phyloP scores from a whole-genome alignment of 2,888 invertebrate genomes.

The Serripes groenlandicus region DNA sequence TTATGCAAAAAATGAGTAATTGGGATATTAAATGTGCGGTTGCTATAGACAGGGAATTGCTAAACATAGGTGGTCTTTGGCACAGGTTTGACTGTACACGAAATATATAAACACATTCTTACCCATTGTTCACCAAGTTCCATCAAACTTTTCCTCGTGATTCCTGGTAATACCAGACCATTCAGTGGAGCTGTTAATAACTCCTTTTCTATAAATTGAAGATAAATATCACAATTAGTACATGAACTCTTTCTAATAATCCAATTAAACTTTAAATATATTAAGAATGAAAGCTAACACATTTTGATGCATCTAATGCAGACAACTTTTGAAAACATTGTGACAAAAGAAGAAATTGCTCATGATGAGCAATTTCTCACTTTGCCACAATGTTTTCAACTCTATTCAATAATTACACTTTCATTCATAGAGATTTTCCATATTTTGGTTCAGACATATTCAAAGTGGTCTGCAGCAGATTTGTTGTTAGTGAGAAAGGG shows the following conservation, averaged over 20 bases:
- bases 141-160: conserved; percentile 95
- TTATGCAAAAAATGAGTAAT: too few relatives aligned
- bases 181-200: conserved; percentile 95
- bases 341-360: neutral
- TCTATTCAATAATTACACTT: neutral
- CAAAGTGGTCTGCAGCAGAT: too few relatives aligned
- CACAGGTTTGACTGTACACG: neutral
- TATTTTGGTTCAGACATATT: too few relatives aligned
- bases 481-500: too few relatives aligned
- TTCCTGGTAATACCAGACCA: conserved; percentile 97
- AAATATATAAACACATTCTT: conserved; percentile 46
- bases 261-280: neutral
- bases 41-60: too few relatives aligned
- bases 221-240: neutral
- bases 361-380: neutral
- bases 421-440: too few relatives aligned
- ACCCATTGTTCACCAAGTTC: conserved; percentile 93
- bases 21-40: too few relatives aligned
- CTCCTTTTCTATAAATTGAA: conserved; percentile 91
- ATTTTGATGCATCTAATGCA: neutral
- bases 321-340: neutral
- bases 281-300: neutral
- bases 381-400: neutral
- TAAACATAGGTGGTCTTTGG: too few relatives aligned
- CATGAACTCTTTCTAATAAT: neutral